Evolutionary conservation across 2,888 invertebrate genomes (phyloP).

Genomic region (Philaethria dido): DNA sequence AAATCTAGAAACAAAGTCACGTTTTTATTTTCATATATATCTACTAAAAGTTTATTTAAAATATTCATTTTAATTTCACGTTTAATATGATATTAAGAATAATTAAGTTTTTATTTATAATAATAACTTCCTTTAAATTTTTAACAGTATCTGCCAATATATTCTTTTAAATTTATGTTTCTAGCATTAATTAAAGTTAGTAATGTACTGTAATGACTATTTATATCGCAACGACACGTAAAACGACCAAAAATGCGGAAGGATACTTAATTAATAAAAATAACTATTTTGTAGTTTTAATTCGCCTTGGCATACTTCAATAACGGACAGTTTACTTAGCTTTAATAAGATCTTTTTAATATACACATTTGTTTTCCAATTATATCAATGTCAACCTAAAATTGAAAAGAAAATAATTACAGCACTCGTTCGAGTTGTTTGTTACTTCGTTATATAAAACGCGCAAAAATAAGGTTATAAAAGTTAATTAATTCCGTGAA

Average conservation of each 20-base stretch:
- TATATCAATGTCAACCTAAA: not conserved
- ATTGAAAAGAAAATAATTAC: not conserved
- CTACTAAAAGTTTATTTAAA: not conserved
- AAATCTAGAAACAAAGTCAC: not conserved
- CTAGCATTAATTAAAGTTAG: no score
- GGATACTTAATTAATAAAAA: slow-evolving; percentile 1
- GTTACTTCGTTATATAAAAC: slow-evolving; percentile 22
- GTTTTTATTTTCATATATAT: not conserved
- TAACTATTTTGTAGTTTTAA: not conserved
- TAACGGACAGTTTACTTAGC: not conserved
- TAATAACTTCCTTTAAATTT: no score
- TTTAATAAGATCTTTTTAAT: slow-evolving; percentile 1
- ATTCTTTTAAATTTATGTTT: no score
- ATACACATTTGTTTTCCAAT: not conserved
- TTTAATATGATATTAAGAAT: no score
- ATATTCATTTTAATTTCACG: no score
- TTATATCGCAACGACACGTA: not conserved
- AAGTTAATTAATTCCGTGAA: slow-evolving; percentile 15
- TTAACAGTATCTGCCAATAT: no score
- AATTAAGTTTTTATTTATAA: no score
- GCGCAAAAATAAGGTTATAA: slow-evolving; percentile 24
- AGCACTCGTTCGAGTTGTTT: not conserved
- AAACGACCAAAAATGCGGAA: slow-evolving; percentile 12
- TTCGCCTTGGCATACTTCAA: slow-evolving; percentile 14
- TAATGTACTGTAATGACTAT: not conserved